A percentile compares a stretch with the other conserved stretches of the same genome.
These are phyloP conservation scores for Drosophila falleni DNA, from an alignment of 2,888 invertebrate species.

Conservation along the genomic window DNA sequence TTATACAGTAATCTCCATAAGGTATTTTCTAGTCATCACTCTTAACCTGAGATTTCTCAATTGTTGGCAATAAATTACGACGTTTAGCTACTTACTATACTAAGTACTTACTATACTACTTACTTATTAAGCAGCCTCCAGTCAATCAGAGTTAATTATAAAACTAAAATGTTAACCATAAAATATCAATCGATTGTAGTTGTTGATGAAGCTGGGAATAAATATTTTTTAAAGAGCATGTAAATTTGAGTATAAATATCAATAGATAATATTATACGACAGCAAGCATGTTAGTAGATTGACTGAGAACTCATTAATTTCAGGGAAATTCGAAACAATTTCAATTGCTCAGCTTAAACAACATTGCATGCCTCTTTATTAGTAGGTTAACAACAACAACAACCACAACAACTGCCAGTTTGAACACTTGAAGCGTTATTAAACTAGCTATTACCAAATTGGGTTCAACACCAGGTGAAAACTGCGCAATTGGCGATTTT, in stretches of 20 bases:
- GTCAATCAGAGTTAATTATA: constrained; percentile 10
- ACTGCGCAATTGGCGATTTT: constrained; percentile 48
- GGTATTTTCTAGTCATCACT: not conserved
- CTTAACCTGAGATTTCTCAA: not conserved
- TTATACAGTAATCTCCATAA: too few species aligned
- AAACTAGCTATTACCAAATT: constrained; percentile 61
- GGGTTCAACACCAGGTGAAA: constrained; percentile 49
- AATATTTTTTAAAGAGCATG: not conserved
- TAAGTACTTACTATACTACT: constrained; percentile 2
- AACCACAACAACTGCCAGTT: not conserved
- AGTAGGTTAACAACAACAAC: not conserved
- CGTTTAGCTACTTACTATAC: constrained; percentile 4
- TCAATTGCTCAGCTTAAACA: not conserved
- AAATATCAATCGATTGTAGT: not conserved
- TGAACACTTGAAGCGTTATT: constrained; percentile 35
- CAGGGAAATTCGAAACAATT: not conserved
- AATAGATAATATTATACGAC: not conserved
- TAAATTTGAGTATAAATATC: not conserved
- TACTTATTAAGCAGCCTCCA: not conserved
- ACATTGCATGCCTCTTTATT: not conserved
- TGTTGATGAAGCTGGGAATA: not conserved
- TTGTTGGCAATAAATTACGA: too few species aligned
- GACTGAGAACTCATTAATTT: not conserved
- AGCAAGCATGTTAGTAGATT: not conserved
- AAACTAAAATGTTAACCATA: not conserved